Percentiles rank a stretch among this genome's conserved stretches.
These are phyloP conservation scores for Accipiter cooperii DNA, from an alignment of 2,113 vertebrate species.

Conservation along the genomic window DNA sequence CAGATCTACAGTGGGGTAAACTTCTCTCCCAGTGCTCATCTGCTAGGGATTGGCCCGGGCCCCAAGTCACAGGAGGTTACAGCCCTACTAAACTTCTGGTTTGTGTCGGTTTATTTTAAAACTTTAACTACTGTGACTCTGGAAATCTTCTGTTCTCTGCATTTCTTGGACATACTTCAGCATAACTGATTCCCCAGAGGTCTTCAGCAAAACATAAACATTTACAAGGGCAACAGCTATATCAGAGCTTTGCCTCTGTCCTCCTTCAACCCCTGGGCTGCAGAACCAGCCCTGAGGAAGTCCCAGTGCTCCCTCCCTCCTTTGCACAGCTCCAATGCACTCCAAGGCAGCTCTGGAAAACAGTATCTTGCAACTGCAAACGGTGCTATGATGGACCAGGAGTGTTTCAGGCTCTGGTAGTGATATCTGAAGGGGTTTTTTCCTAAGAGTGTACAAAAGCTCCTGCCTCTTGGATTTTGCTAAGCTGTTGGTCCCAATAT, in stretches of 20 bases:
- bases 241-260: background rate
- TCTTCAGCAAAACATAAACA: background rate
- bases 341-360: background rate
- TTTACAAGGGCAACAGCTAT: background rate
- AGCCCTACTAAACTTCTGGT: background rate
- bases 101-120: conserved; percentile 6
- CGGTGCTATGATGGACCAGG: background rate
- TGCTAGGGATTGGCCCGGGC: background rate
- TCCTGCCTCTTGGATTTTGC: background rate
- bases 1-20: background rate
- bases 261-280: background rate
- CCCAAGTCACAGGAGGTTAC: background rate
- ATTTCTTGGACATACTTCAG: background rate
- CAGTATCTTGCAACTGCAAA: background rate
- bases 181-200: background rate
- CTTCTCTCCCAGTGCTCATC: background rate
- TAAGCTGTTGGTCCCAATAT: background rate
- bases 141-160: background rate
- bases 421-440: background rate
- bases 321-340: background rate
- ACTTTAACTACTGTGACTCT: background rate
- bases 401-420: background rate
- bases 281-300: background rate
- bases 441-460: background rate
- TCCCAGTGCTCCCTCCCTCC: background rate